phyloP scores from a whole-genome alignment of 2,113 vertebrate species.

The Chamaetylas fuelleborni region DNA sequence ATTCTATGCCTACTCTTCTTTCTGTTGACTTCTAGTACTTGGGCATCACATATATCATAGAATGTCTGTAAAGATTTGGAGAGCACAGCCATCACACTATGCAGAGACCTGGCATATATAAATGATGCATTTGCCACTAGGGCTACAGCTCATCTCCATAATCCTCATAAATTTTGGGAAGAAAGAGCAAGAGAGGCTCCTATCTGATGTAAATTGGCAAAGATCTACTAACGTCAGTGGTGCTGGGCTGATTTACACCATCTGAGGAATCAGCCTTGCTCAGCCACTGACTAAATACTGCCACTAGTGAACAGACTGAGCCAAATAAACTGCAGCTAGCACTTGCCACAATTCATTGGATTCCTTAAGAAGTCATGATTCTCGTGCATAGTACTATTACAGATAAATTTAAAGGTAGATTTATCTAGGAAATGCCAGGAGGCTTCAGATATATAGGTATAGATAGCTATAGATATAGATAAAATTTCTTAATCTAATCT shows the following conservation, averaged over 20 bases:
- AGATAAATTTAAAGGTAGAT: not conserved
- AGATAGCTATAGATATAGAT: not conserved
- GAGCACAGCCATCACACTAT: constrained; percentile 31
- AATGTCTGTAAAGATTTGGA: constrained; percentile 34
- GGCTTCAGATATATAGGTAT: not conserved
- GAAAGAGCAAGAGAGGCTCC: constrained; percentile 37
- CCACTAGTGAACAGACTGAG: not conserved
- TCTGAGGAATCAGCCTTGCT: not conserved
- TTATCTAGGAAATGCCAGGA: not conserved
- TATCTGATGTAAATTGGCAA: constrained; percentile 13
- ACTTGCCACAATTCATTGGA: not conserved
- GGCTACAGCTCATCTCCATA: constrained; percentile 67
- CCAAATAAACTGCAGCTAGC: not conserved
- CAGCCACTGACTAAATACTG: not conserved
- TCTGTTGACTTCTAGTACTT: not conserved
- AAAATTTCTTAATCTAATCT: not conserved
- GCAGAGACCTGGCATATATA: constrained; percentile 53
- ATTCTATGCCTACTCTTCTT: not conserved
- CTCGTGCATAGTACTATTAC: not conserved
- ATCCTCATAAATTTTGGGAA: constrained; percentile 64
- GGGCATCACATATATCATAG: constrained; percentile 38
- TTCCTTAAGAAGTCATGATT: not conserved
- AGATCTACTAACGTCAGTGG: not conserved
- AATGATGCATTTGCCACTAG: constrained; percentile 62
- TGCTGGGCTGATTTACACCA: constrained; percentile 24